Base-by-base conservation (phyloP, 2,113 vertebrate genomes). In the Heloderma charlesbogerti region DNA sequence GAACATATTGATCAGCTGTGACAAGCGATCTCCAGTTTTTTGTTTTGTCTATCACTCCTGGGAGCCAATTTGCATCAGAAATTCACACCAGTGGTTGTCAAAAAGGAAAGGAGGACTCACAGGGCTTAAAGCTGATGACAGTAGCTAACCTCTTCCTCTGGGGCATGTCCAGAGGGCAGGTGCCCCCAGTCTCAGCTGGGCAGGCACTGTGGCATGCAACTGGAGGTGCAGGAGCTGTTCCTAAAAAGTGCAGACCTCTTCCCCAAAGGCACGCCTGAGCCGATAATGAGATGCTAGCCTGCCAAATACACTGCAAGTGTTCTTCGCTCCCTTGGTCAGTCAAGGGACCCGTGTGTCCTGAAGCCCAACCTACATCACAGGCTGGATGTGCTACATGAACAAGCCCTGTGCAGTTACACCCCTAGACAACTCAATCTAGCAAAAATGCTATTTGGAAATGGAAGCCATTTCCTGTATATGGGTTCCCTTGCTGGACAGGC, bases 1-100 rank as follows among this genome's bases (percentile, higher is more conserved):
- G 20, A 92, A 88, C 79, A 37, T 85, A 75, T 79, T 92, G 92
- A 96, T 95, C 84, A 92, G 89, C 0, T 1, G 43, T 91, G 95
- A 88, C 88, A 92, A 93, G 45, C 18, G 77, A 90, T 89, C 84
- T 84, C 43, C 34, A 85, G 86, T 45, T 31, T 93, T 27, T 16
- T 8, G 31, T 87, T 75, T 51, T 1, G 57, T 37, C 12, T 90
- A 91, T 87, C 85, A 91, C 84, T 89, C 81, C 91, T 81, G 83
- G 54, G 6, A 91, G 48, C 16, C 81, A 84, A 84, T 84, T 77
- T 66, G 48, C 66, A 60, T 89, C 43, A 25, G 85, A 54, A 57
- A 86, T 29, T n/a, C 45, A 48, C 84, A n/a, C 51, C 48, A 63
- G 37, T 67, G 60, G 60, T 67, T 60, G 69, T 82, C 90, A 63